These are phyloP conservation scores for Pseudanteris insignis DNA, from an alignment of 2,888 invertebrate genomes.

Conservation along the genomic window DNA sequence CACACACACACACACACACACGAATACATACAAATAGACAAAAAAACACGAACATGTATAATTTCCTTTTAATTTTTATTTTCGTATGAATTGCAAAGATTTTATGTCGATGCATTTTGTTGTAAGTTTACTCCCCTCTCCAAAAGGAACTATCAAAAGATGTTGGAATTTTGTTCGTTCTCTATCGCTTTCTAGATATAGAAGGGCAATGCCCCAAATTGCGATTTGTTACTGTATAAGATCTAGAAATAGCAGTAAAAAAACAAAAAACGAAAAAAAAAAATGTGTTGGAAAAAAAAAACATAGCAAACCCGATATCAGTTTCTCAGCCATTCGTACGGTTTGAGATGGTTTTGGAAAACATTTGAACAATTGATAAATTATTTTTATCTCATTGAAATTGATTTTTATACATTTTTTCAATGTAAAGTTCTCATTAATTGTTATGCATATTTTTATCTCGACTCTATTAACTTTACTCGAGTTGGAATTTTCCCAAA, in stretches of 20 bases:
- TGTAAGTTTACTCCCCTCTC: slow-evolving; percentile 36
- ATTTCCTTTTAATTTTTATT: slow-evolving; percentile 27
- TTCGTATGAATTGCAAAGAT: slow-evolving; percentile 35
- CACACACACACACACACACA: slow-evolving; percentile 4
- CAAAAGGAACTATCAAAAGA: slow-evolving; percentile 48
- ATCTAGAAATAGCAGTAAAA: slow-evolving; percentile 42
- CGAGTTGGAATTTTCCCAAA: slow-evolving; percentile 22
- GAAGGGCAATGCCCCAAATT: slow-evolving; percentile 48
- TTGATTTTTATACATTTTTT: slow-evolving; percentile 30
- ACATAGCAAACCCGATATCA: slow-evolving; percentile 23
- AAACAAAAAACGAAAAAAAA: slow-evolving; percentile 5
- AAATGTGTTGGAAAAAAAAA: slow-evolving; percentile 7
- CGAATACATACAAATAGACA: background rate
- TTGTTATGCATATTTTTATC: no score
- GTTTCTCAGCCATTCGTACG: slow-evolving; percentile 34
- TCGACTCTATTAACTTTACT: no score
- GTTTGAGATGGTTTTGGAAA: slow-evolving; percentile 26
- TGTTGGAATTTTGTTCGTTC: slow-evolving; percentile 50
- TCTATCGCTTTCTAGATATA: slow-evolving; percentile 53
- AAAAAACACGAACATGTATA: slow-evolving; percentile 2
- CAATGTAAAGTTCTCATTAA: no score
- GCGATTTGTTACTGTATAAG: slow-evolving; percentile 52
- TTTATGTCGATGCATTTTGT: slow-evolving; percentile 44
- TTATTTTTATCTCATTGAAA: slow-evolving; percentile 5
- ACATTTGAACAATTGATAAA: slow-evolving; percentile 1